phyloP scores from a whole-genome alignment of 2,888 invertebrate genomes.

The Coleophora deauratella region DNA sequence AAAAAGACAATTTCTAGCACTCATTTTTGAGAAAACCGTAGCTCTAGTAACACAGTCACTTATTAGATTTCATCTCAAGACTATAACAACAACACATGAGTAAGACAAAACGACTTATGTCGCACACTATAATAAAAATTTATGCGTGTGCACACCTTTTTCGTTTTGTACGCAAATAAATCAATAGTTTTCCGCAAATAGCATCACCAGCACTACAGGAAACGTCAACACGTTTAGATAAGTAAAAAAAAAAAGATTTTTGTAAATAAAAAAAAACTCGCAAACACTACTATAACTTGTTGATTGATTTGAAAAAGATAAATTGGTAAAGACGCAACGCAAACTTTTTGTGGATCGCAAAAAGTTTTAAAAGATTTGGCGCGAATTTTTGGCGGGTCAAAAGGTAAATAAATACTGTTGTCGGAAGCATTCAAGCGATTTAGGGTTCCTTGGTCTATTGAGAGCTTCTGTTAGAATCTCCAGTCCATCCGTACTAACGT shows the following conservation, averaged over 20 bases:
- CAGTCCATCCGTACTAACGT: too few relatives aligned
- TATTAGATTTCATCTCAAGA: too few relatives aligned
- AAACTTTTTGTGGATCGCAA: slow-evolving; percentile 36
- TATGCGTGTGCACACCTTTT: slow-evolving; percentile 1
- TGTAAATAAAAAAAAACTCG: slow-evolving; percentile 52
- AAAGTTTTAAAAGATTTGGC: slow-evolving; percentile 38
- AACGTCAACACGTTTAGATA: slow-evolving; percentile 36
- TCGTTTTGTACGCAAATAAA: slow-evolving; percentile 2
- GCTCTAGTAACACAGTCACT: too few relatives aligned
- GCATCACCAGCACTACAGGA: slow-evolving; percentile 36
- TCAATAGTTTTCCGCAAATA: slow-evolving; percentile 11
- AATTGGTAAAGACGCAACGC: slow-evolving; percentile 29
- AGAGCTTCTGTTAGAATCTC: too few relatives aligned
- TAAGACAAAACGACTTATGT: too few relatives aligned
- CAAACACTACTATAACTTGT: slow-evolving; percentile 31
- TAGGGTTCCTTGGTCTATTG: too few relatives aligned
- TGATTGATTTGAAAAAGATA: slow-evolving; percentile 48
- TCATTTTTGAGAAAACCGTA: too few relatives aligned
- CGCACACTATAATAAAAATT: too few relatives aligned
- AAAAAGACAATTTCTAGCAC: too few relatives aligned
- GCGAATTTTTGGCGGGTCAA: slow-evolving; percentile 40
- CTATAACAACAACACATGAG: too few relatives aligned
- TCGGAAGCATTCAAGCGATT: slow-evolving; percentile 44
- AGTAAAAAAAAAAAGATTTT: slow-evolving; percentile 45
- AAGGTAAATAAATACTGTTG: slow-evolving; percentile 46